Evolutionary conservation across 2,113 vertebrate genomes (phyloP).

Genomic region (Lagopus muta): DNA sequence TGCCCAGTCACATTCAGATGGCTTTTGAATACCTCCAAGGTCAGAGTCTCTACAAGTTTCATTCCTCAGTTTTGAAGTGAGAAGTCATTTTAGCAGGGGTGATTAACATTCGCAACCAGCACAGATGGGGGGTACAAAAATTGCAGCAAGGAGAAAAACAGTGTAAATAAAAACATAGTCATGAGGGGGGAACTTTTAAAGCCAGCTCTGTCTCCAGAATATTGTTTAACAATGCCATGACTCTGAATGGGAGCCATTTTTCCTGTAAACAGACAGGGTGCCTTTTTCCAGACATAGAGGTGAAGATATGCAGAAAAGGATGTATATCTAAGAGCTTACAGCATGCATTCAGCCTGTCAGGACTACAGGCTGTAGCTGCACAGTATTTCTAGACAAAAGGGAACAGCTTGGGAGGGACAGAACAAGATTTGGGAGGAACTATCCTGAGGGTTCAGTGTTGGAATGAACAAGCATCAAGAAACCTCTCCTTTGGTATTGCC

Average conservation of each 20-base stretch:
- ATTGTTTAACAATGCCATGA: not conserved
- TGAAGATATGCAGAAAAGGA: not conserved
- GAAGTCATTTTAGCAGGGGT: not conserved
- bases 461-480: not conserved
- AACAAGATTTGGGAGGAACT: not conserved
- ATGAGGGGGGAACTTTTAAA: not conserved
- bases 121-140: not conserved
- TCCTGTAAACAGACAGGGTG: not conserved
- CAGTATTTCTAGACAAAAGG: not conserved
- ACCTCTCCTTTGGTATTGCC: not conserved
- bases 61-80: not conserved
- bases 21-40: not conserved
- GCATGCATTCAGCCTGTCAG: not conserved
- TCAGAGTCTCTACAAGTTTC: not conserved
- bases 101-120: not conserved
- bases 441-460: rapidly evolving
- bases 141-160: not conserved
- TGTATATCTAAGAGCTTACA: not conserved
- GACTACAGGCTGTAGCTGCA: not conserved
- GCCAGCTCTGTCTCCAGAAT: not conserved
- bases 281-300: not conserved
- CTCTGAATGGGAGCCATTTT: not conserved
- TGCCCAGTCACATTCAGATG: not conserved
- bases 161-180: not conserved
- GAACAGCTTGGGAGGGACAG: not conserved